Evolutionary conservation across 2,113 vertebrate genomes (phyloP), one percentile per base, ranked within the genome.

Genomic region (Anarrhichthys ocellatus): DNA sequence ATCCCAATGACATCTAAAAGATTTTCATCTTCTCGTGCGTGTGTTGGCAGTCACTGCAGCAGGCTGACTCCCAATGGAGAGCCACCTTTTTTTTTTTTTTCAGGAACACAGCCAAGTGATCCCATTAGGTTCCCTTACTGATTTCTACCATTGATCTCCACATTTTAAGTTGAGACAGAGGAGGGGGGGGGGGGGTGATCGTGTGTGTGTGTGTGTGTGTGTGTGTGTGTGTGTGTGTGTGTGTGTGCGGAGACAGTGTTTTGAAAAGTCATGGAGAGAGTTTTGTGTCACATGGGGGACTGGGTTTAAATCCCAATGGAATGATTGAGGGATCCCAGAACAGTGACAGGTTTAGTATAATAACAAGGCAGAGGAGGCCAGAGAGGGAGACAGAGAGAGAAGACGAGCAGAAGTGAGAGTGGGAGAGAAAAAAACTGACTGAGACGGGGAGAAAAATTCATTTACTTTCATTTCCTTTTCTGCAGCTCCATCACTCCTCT

Each of bases 301-400:
- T 24, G 52, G 69, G 84, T 88, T 83, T 59, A 83, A 85, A 80
- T 82, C 71, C 81, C 77, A 10, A 13, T 77, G 54, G 82, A 76
- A 73, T 88, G 88, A 88, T 82, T 84, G 89, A 90, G 73, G 69
- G 82, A 89, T 88, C 69, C 81, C 80, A 44, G 78, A 90, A 69
- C 56, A 78, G 63, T 87, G 88, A 86, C 89, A 89, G 86, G 73
- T 87, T 88, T 84, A 78, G 87, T 78, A 80, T 78, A 73, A 89
- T 87, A 87, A 86, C 44, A 86, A 90, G 86, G 72, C 73, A 82
- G 86, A 70, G 34, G 77, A 87, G 61, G 80, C 77, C 61, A 73
- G 75, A 73, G 66, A 72, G 66, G 48, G 52, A 65, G 72, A 81
- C 15, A 81, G 56, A 27, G 79, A 40, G 65, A 29, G 52, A 74